Evolutionary conservation across 2,797 vertebrate genomes (phyloP).

Genomic region (Clarias laeviceps): DNA sequence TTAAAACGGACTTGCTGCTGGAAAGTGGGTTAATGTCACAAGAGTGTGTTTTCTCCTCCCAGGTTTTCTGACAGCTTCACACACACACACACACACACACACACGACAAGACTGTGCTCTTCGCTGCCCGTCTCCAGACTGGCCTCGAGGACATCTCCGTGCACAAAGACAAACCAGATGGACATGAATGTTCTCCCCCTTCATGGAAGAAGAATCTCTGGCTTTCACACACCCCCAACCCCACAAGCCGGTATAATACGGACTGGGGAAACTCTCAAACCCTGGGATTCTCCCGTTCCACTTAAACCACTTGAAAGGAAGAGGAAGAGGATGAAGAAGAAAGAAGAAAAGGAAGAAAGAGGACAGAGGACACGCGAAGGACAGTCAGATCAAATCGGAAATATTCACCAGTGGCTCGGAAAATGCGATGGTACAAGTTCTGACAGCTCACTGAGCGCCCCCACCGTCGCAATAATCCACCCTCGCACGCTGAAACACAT

Average conservation of each 20-base stretch:
- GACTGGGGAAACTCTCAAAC: constrained; percentile 44
- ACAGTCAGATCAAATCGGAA: constrained; percentile 97
- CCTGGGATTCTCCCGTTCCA: constrained; percentile 55
- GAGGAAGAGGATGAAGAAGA: constrained; percentile 52
- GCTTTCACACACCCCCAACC: neutral
- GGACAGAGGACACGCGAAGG: constrained; percentile 76
- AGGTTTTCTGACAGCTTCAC: constrained; percentile 44
- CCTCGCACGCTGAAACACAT: constrained; percentile 54
- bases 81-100: constrained; percentile 60
- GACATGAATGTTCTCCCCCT: constrained; percentile 25
- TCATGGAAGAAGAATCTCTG: constrained; percentile 52
- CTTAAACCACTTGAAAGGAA: constrained; percentile 66
- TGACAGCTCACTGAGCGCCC: constrained; percentile 86
- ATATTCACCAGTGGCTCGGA: constrained; percentile 98
- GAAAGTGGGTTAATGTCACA: constrained; percentile 40
- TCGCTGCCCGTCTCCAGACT: constrained; percentile 66
- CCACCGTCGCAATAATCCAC: constrained; percentile 59
- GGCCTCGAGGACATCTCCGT: constrained; percentile 74
- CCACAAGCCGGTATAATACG: neutral
- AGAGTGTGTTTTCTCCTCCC: constrained; percentile 62
- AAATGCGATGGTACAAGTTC: constrained; percentile 89
- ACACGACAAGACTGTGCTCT: constrained; percentile 69
- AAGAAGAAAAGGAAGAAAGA: constrained; percentile 25
- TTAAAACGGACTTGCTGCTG: constrained; percentile 8
- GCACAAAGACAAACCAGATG: constrained; percentile 70